A percentile compares a stretch with the other conserved stretches of the same genome.
Evolutionary conservation across 1,140 invertebrate species (phyloP).

Genomic region (Elymnias hypermnestra): DNA sequence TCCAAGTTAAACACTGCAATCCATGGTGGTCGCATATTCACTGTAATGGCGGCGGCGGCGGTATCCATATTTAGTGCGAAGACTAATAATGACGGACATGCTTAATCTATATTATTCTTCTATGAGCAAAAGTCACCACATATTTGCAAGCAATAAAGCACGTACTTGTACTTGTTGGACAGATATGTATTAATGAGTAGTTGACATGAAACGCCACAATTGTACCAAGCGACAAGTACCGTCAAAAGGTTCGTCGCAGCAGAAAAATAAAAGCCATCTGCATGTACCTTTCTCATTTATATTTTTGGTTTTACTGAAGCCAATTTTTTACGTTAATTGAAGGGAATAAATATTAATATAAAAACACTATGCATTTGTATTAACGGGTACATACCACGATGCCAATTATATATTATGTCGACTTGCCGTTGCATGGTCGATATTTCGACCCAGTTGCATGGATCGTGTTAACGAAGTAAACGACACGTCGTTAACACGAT

Average conservation of each 20-base stretch:
- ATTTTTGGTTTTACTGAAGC: too few relatives aligned
- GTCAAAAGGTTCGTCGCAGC: constrained; percentile 39
- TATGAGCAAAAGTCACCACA: constrained; percentile 34
- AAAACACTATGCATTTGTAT: too few relatives aligned
- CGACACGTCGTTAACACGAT: too few relatives aligned
- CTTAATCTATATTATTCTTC: constrained; percentile 34
- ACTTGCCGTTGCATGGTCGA: too few relatives aligned
- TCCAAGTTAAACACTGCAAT: constrained; percentile 70
- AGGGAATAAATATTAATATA: too few relatives aligned
- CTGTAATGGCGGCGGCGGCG: constrained; percentile 60
- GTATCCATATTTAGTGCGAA: constrained; percentile 44
- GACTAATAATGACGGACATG: constrained; percentile 50
- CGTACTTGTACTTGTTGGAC: constrained; percentile 15
- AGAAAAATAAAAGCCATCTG: constrained; percentile 23
- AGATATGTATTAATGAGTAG: constrained; percentile 17
- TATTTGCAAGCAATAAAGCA: constrained; percentile 42
- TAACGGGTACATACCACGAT: too few relatives aligned
- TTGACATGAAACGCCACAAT: constrained; percentile 23
- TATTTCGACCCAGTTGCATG: too few relatives aligned
- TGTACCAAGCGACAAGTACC: constrained; percentile 31
- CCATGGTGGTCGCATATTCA: constrained; percentile 42
- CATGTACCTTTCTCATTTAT: constrained; percentile 7
- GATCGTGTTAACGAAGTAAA: too few relatives aligned
- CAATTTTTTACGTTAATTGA: too few relatives aligned
- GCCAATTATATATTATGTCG: too few relatives aligned